These are phyloP conservation scores for Progne subis DNA, from an alignment of 2,113 vertebrate genomes.

Conservation along the genomic window DNA sequence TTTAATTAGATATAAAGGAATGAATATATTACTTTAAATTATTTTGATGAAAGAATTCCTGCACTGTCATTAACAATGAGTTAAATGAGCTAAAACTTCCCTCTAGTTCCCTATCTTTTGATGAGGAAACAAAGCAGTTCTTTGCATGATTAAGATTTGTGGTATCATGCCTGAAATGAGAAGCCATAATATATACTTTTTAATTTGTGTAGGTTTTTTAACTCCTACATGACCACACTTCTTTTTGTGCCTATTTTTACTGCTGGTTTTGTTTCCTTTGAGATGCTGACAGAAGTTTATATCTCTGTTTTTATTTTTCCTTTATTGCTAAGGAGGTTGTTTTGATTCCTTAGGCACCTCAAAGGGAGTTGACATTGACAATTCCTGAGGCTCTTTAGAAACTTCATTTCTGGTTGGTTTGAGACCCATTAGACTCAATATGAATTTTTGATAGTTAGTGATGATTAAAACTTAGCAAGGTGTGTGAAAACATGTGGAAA, in stretches of 20 bases:
- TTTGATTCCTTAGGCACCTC: not conserved
- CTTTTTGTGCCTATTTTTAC: conserved; percentile 5
- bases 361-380: not conserved
- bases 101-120: conserved; percentile 53
- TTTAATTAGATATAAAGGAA: conserved; percentile 47
- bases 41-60: conserved; percentile 35
- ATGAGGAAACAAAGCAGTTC: conserved; percentile 60
- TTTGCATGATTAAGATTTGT: conserved; percentile 66
- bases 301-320: conserved; percentile 3
- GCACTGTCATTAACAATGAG: conserved; percentile 38
- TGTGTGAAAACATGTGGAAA: not conserved
- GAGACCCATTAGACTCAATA: not conserved
- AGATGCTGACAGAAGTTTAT: not conserved
- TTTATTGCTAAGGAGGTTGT: not conserved
- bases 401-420: not conserved
- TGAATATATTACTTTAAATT: conserved; percentile 53
- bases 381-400: not conserved
- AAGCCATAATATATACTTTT: not conserved
- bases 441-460: not conserved
- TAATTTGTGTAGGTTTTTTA: conserved; percentile 37
- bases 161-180: conserved; percentile 47
- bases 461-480: not conserved
- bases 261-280: conserved; percentile 64
- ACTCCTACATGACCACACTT: conserved; percentile 10
- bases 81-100: conserved; percentile 44